These are phyloP conservation scores for Eupristina koningsbergeri DNA, from an alignment of 1,140 invertebrate genomes.

Conservation along the genomic window DNA sequence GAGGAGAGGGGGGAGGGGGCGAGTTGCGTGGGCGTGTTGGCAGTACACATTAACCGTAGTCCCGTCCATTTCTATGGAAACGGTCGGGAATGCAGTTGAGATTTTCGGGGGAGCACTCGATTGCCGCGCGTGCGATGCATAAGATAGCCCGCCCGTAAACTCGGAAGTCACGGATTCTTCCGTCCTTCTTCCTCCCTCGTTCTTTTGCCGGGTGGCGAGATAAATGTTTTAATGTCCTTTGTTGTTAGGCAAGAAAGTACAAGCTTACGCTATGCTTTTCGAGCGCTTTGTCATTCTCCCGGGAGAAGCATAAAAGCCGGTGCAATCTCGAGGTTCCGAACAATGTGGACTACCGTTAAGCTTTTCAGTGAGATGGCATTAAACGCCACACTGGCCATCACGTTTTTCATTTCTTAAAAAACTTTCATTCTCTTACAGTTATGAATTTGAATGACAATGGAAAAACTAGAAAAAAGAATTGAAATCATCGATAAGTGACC, in stretches of 20 bases:
- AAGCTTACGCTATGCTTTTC: neutral
- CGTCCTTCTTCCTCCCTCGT: neutral
- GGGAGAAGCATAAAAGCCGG: neutral
- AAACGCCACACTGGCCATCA: neutral
- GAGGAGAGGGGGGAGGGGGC: neutral
- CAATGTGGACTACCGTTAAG: neutral
- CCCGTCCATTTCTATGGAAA: neutral
- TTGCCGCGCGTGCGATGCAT: neutral
- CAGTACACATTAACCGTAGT: neutral
- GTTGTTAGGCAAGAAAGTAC: neutral
- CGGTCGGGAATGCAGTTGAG: neutral
- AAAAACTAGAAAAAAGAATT: too few species aligned
- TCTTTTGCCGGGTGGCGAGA: neutral
- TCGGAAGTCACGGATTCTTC: slow-evolving; percentile 2
- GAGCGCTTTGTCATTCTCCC: neutral
- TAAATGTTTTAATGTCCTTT: neutral
- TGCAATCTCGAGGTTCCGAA: neutral
- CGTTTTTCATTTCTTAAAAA: too few species aligned
- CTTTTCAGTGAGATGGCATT: neutral
- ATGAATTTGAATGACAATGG: too few species aligned
- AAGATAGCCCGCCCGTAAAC: neutral
- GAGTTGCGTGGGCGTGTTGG: neutral
- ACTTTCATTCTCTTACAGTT: too few species aligned
- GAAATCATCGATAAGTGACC: too few species aligned
- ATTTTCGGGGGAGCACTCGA: neutral